These are phyloP conservation scores for Anguilla anguilla DNA, from an alignment of 2,797 vertebrate genomes.

Conservation along the genomic window DNA sequence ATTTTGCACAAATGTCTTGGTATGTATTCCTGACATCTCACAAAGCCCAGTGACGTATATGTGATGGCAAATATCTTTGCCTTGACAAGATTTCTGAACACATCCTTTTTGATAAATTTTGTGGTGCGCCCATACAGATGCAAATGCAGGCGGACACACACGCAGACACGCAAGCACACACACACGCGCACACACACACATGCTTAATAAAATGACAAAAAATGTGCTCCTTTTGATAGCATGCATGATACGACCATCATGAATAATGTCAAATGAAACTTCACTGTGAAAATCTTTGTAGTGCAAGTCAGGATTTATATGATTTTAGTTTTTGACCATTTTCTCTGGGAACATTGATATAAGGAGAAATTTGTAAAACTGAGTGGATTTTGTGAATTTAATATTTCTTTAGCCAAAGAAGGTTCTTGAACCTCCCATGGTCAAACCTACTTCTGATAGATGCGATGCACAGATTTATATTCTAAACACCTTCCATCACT, in stretches of 20 bases:
- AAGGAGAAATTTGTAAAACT: not conserved
- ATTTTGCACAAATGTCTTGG: not conserved
- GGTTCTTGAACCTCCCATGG: not conserved
- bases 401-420: not conserved
- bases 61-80: not conserved
- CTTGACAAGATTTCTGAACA: not conserved
- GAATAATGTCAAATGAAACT: not conserved
- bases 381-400: not conserved
- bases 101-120: not conserved
- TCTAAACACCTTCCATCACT: not conserved
- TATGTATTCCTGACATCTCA: not conserved
- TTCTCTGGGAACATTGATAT: constrained; percentile 3
- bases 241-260: not conserved
- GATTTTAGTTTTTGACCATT: not conserved
- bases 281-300: not conserved
- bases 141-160: not conserved
- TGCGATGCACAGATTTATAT: not conserved
- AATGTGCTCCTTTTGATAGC: not conserved
- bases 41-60: not conserved
- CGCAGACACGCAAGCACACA: not conserved
- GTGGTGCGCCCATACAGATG: not conserved
- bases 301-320: not conserved
- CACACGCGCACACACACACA: not conserved
- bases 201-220: not conserved
- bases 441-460: not conserved